Evolutionary conservation across 2,888 invertebrate genomes (phyloP), one percentile per base, ranked within the genome.

Genomic region (Ochropleura leucogaster): DNA sequence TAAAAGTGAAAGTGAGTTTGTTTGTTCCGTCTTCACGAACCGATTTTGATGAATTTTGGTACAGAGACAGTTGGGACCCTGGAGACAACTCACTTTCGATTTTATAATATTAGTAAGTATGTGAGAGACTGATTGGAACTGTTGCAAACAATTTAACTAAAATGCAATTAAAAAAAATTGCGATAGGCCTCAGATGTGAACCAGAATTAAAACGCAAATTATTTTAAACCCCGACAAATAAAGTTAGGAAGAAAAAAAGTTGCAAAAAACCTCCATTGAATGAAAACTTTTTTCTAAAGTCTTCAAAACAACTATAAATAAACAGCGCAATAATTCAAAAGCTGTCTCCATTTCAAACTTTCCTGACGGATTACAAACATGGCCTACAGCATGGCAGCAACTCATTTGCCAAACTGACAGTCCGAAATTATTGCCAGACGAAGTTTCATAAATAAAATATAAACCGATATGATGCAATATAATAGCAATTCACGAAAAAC

Each of bases 401-500:
- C 68, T 73, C 66, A 85, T 83, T 84, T 85, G 53, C 66, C 57
- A 64, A 64, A 75, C 66, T 74, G 83, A 68, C 75, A 77, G n/a
- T 68, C 62, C 72, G n/a, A 83, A 85, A 85, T 81, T 71, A 75
- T 72, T 59, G 59, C 47, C 60, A 68, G 53, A 20, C 49, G 42
- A 40, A 64, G 59, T 42, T 6, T 62, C 70, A 60, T 82, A 80
- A 84, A 82, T 84, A 76, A 79, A 76, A 74, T 76, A 62, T 80
- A 80, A 49, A 69, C 80, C 78, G 70, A 81, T 83, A 86, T 86
- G 79, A 77, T 80, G 81, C 82, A 66, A 80, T 85, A 87, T 84
- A 86, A 86, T 86, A 87, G 82, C 85, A 77, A 83, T 82, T 65
- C 87, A 81, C 72, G 79, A 86, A 87, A 86, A 87, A 87, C 88